Evolutionary conservation across 2,888 invertebrate species (phyloP), one percentile per base, ranked within the genome.

Genomic region (Zootermopsis nevadensis): DNA sequence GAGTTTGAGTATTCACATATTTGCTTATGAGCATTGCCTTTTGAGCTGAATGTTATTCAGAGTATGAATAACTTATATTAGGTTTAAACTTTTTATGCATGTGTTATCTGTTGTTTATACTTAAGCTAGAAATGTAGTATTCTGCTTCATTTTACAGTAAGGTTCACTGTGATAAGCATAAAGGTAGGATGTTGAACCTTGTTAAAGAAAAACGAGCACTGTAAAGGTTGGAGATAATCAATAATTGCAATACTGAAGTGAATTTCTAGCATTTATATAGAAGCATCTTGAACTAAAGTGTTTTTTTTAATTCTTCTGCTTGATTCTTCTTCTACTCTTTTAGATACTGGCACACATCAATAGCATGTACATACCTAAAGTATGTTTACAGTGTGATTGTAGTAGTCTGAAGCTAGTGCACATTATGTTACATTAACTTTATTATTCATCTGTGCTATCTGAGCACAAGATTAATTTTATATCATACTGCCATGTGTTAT

Each of bases 271-370:
- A 48, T 48, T 48, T 48, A 48, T 48, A 48, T 48, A 15, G 48
- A 48, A 48, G 48, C 19, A 48, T 48, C 48, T 48, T 48, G 48
- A 12, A 48, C 19, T 48, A 27, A 0, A 60, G 60, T 27, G 27
- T 8, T 10, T 60, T n/a, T 27, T 60, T 48, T n/a, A 60, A 60
- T n/a, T 27, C 6, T 27, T 27, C n/a, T 60, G 15, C n/a, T 60
- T 10, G 60, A 27, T 27, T 3, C 10, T 6, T 27, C 1, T 27
- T 7, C n/a, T 27, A 60, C 8, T 60, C n/a, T 27, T 48, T 60
- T 60, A 60, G 60, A 60, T 60, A 60, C 60, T 60, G 27, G 60
- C 60, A 60, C 60, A 60, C n/a, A 60, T 15, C n/a, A 60, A 60
- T 4, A n/a, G 60, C 60, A 60, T 60, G 60, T 60, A 27, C 27